Base-by-base conservation (phyloP, 2,888 invertebrate species). In the Diadromus collaris region DNA sequence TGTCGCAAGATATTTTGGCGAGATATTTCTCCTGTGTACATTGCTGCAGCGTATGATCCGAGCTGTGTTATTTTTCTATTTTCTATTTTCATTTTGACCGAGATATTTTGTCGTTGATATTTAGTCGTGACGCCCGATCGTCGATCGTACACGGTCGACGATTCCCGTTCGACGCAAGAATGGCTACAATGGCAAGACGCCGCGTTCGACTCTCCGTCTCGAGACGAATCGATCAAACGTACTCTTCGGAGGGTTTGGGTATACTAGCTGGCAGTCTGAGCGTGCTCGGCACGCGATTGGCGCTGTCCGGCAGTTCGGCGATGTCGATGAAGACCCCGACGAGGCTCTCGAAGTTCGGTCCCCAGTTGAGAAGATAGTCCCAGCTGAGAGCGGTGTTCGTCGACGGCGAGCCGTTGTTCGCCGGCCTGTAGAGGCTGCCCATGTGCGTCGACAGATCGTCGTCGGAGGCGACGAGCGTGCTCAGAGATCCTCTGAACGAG, bases 241-340 rank as follows among this genome's bases (percentile, higher is more conserved):
- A 97, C 91, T 97, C 97, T 92, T 97, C 97, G 73, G 96, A 96
- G 74, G 97, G 96, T 91, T 97, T 96, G 83, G 96, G 95, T 83
- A 95, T 95, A 90, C 94, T 95, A 83, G 94, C 93, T 81, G 96
- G 95, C 89, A 96, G 93, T 89, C 96, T 93, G 81, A 96, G 91
- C 24, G 95, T 95, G 81, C 94, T 93, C 82, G 95, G 94, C 87
- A 95, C 94, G 85, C 96, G 90, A 79, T 95, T 94, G 84, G 87
- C 85, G 71, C 87, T 87, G 89, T 98, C 98, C 4, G 98, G 98
- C 85, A 98, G 92, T 91, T 98, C 97, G 60, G 98, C 98, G 86
- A 98, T 98, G 91, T 98, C 98, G 92, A 97, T 97, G 89, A 98
- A 98, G 64, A 98, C 98, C 32, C 98, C 98, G 81, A 97, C 97